A percentile compares a stretch with the other conserved stretches of the same genome.
phyloP scores from a whole-genome alignment of 2,113 vertebrate genomes.

The Cryptotis parvus region DNA sequence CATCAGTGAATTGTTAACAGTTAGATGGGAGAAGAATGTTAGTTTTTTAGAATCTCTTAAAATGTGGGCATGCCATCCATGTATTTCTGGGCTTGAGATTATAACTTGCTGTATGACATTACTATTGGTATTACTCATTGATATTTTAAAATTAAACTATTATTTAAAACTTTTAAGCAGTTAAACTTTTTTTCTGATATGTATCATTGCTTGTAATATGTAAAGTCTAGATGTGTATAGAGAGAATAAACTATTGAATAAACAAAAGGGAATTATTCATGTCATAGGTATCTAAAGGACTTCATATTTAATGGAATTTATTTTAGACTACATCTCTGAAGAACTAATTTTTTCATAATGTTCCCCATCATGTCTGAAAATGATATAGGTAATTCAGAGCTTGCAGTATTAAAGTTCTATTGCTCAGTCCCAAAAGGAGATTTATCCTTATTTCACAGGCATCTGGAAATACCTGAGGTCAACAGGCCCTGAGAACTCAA shows the following conservation, averaged over 20 bases:
- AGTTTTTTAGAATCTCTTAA: constrained; percentile 46
- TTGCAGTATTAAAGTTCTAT: constrained; percentile 43
- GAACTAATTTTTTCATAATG: constrained; percentile 31
- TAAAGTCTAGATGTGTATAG: neutral
- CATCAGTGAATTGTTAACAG: neutral
- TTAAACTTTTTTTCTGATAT: constrained; percentile 65
- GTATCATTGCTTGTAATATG: constrained; percentile 44
- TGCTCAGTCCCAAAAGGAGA: constrained; percentile 13
- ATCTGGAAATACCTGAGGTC: constrained; percentile 37
- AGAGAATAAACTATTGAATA: constrained; percentile 28
- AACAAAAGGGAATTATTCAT: neutral
- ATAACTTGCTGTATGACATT: constrained; percentile 57
- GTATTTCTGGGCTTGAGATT: constrained; percentile 48
- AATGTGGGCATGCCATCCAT: neutral
- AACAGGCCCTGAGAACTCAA: constrained; percentile 47
- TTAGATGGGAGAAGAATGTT: constrained; percentile 44
- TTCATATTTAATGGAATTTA: constrained; percentile 31
- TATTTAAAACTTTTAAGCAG: constrained; percentile 59
- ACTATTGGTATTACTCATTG: constrained; percentile 41
- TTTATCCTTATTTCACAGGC: constrained; percentile 3
- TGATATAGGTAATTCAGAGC: neutral
- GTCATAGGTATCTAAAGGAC: neutral
- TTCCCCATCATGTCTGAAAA: constrained; percentile 33
- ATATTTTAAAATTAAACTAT: constrained; percentile 68
- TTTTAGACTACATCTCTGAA: constrained; percentile 32